Base-by-base conservation (phyloP, 2,888 invertebrate genomes). In the Litoditis marina region DNA sequence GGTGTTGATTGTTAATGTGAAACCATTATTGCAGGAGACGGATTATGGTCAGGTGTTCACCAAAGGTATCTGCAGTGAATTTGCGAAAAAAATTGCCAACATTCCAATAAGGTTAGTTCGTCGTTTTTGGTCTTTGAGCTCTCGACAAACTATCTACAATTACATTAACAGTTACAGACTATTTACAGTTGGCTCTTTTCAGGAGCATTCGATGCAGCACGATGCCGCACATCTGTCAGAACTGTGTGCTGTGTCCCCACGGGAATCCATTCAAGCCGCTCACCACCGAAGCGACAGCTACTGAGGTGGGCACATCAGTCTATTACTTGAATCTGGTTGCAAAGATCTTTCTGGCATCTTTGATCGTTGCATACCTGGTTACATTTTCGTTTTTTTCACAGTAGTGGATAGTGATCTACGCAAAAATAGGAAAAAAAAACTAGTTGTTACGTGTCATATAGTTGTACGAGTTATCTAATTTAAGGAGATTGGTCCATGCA, bases 61-160 rank as follows among this genome's bases (percentile, higher is more conserved):
- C 39, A 65, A 30, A 31, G 71, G 71, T 13, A 62, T 71, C 32
- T 71, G 71, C 42, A 71, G 71, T 46, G 25, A 50, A 2, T 71
- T 71, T 46, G 34, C 68, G 13, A 62, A 65, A 5, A 63, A 55
- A 8, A 31, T 71, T 34, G 57, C 57, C 16, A 55, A 60, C 1
- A 47, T 32, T 2, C 54, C 54, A 44, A 60, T 25, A 46, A 30
- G 54, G 60, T 60, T 16, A 5, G 8, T 25, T 34, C 11, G 11
- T 32, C 19, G 27, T 50, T 50, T 50, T 50, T 11, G 32, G 42
- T 5, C 27, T 28, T 34, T 13, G 13, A 49, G 25, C 16, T 6
- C 31, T 44, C 46, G 32, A 3, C 25, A n/a, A n/a, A n/a, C n/a
- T n/a, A n/a, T n/a, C n/a, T n/a, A n/a, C n/a, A n/a, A n/a, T n/a